Percentiles rank a stretch among this genome's conserved stretches.
phyloP scores from a whole-genome alignment of 2,888 invertebrate genomes.

The Hybos culiciformis region DNA sequence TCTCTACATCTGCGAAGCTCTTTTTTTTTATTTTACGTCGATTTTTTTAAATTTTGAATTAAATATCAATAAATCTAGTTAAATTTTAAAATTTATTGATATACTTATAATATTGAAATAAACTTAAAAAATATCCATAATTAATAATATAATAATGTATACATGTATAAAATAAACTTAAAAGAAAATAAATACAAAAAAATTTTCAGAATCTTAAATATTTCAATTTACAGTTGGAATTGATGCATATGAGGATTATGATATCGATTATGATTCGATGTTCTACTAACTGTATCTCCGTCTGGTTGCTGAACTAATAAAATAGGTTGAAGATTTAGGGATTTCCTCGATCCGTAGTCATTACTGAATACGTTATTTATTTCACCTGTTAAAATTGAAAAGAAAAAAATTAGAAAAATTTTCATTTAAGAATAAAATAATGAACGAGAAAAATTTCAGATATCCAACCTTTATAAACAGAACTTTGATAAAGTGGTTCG shows the following conservation, averaged over 20 bases:
- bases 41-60: no score
- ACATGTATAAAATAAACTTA: no score
- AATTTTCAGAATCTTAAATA: background rate
- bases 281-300: slow-evolving; percentile 59
- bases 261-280: slow-evolving; percentile 45
- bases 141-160: no score
- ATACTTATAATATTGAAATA: no score
- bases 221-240: slow-evolving; percentile 43
- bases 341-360: slow-evolving; percentile 78
- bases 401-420: background rate
- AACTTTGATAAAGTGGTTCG: slow-evolving; percentile 59
- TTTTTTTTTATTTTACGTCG: no score
- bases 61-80: no score
- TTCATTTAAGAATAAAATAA: background rate
- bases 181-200: no score
- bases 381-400: no score
- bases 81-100: no score
- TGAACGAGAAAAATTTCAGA: no score
- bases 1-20: no score
- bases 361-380: slow-evolving; percentile 78
- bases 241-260: slow-evolving; percentile 48
- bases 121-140: no score
- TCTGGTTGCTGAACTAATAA: slow-evolving; percentile 44
- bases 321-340: slow-evolving; percentile 75
- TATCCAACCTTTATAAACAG: slow-evolving; percentile 48